Base-by-base conservation (phyloP, 2,113 vertebrate genomes). In the Elanoides forficatus region DNA sequence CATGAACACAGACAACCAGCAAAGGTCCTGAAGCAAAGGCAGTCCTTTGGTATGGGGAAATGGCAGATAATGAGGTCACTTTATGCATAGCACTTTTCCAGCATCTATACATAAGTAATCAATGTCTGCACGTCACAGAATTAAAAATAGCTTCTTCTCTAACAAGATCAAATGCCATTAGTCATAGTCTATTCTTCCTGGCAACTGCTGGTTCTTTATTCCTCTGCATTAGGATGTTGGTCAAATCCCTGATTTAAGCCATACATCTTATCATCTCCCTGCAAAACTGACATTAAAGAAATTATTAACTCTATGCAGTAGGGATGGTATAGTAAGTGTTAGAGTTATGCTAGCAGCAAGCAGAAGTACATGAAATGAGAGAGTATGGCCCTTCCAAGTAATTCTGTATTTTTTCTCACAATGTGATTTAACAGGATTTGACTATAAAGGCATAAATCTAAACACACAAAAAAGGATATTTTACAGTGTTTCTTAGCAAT, bases 101-200 rank as follows among this genome's bases (percentile, higher is more conserved):
- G 16, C 48, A 32, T 87, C 65, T 89, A 19, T 72, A 75, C 63
- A 60, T 66, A 87, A 90, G 59, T 75, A 85, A 95, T 95, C 96
- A 95, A 94, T 97, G 81, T 82, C 89, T 56, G 47, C 32, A 95
- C 48, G 32, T 97, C 94, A 97, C 62, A 65, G 93, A 85, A 79
- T 85, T 95, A 91, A 96, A 97, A 97, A 95, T 94, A 96, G 86
- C 86, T 95, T 23, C 40, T 74, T 85, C 60, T 66, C 66, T 75
- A 87, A 70, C 66, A 65, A 66, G 93, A 94, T 89, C 93, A 95
- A 94, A 95, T 82, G 53, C 78, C 62, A 85, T 97, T 95, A 96
- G 94, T 95, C 91, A 81, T 56, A 89, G 75, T 86, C 81, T 91
- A 11, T 72, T 94, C 40, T 65, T 93, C 78, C 74, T 91, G 73